These are phyloP conservation scores for Patiria pectinifera DNA, from an alignment of 53 echinoderm and acorn worm species.

Conservation along the genomic window DNA sequence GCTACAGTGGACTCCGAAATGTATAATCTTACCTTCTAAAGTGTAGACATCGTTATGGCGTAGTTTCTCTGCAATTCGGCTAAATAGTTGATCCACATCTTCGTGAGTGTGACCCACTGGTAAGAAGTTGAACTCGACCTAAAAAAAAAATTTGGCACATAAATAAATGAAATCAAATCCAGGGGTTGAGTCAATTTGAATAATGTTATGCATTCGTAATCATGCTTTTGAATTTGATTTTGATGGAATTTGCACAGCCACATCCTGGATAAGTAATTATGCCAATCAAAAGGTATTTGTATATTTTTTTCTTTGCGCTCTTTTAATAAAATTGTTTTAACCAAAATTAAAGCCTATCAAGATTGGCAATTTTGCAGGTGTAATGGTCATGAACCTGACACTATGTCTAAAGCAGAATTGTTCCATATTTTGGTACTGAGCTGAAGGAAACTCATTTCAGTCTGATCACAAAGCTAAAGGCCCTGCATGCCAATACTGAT, in stretches of 20 bases:
- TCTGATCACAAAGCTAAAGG: not conserved
- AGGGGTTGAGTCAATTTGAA: not conserved
- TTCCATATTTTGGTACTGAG: too few species aligned
- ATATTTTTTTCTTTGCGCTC: too few species aligned
- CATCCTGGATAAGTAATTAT: too few species aligned
- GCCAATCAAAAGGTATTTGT: too few species aligned
- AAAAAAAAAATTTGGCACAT: not conserved
- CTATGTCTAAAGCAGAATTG: too few species aligned
- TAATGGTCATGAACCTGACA: too few species aligned
- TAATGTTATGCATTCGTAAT: not conserved
- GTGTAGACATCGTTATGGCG: constrained; percentile 1
- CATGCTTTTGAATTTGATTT: not conserved
- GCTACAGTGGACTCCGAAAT: too few species aligned
- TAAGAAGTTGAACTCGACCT: constrained; percentile 52
- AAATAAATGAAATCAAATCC: not conserved
- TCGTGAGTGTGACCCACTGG: constrained; percentile 55
- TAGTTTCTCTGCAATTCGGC: constrained; percentile 41
- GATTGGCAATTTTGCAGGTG: too few species aligned
- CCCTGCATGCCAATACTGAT: not conserved
- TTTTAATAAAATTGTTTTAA: too few species aligned
- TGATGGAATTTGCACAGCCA: too few species aligned
- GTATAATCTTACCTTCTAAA: constrained; percentile 3
- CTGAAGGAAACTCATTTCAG: not conserved
- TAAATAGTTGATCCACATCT: constrained; percentile 59
- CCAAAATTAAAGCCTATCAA: too few species aligned